Percentiles rank a stretch among this genome's conserved stretches.
phyloP scores from a whole-genome alignment of 2,113 vertebrate genomes.

The Megaceryle maxima region DNA sequence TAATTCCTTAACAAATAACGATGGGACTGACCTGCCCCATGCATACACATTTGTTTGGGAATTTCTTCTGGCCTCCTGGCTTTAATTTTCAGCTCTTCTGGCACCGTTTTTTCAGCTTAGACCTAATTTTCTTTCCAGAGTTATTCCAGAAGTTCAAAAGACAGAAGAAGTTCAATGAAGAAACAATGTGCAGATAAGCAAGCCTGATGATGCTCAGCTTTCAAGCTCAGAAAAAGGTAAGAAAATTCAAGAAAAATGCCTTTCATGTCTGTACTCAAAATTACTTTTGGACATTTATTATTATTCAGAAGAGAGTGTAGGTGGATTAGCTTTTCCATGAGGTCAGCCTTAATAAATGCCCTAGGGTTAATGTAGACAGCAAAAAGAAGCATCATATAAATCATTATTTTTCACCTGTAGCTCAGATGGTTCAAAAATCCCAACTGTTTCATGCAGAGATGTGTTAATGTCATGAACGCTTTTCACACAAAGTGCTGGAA shows the following conservation, averaged over 20 bases:
- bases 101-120: not conserved
- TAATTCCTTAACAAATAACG: not conserved
- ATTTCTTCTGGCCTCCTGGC: not conserved
- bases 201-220: slow-evolving; percentile 14
- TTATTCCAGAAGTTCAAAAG: slow-evolving; percentile 14
- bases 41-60: not conserved
- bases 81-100: slow-evolving; percentile 31
- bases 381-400: not conserved
- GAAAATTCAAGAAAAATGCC: not conserved
- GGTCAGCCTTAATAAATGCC: not conserved
- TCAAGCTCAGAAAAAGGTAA: slow-evolving; percentile 53
- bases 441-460: not conserved
- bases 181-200: slow-evolving; percentile 38
- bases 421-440: not conserved
- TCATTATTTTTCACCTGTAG: not conserved
- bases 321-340: not conserved
- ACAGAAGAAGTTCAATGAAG: slow-evolving; percentile 11
- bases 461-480: not conserved
- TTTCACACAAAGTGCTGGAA: not conserved
- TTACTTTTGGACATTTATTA: not conserved
- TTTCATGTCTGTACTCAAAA: not conserved
- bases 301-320: not conserved
- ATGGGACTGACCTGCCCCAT: not conserved
- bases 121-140: not conserved
- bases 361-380: not conserved